These are phyloP conservation scores for Pocota personata DNA, from an alignment of 2,888 invertebrate genomes.

Conservation along the genomic window DNA sequence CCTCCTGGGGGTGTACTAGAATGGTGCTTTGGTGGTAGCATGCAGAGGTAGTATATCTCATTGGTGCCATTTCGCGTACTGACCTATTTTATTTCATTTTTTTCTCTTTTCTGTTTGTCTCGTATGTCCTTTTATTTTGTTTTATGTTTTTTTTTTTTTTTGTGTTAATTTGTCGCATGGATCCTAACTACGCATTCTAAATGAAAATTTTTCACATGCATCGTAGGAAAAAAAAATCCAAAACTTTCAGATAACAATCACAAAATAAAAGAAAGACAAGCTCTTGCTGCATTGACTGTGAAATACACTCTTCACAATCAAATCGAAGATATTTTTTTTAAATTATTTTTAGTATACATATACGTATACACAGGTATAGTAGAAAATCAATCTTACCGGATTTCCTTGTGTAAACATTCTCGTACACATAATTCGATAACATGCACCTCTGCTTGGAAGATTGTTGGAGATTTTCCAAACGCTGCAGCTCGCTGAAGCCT, in stretches of 20 bases:
- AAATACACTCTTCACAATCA: constrained; percentile 4
- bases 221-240: neutral
- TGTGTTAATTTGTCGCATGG: constrained; percentile 48
- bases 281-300: neutral
- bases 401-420: too few relatives aligned
- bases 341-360: too few relatives aligned
- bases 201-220: constrained; percentile 47
- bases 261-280: constrained; percentile 1
- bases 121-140: constrained; percentile 8
- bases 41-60: constrained; percentile 50
- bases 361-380: too few relatives aligned
- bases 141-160: too few relatives aligned
- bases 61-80: constrained; percentile 64
- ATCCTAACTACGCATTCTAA: constrained; percentile 60
- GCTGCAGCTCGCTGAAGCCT: too few relatives aligned
- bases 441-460: too few relatives aligned
- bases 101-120: constrained; percentile 24
- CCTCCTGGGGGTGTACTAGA: constrained; percentile 20
- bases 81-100: constrained; percentile 61
- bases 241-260: constrained; percentile 22
- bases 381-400: too few relatives aligned
- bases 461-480: too few relatives aligned
- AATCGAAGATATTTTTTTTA: too few relatives aligned
- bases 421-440: too few relatives aligned
- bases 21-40: neutral